phyloP scores from a whole-genome alignment of 2,113 vertebrate species.

The Verasper variegatus region DNA sequence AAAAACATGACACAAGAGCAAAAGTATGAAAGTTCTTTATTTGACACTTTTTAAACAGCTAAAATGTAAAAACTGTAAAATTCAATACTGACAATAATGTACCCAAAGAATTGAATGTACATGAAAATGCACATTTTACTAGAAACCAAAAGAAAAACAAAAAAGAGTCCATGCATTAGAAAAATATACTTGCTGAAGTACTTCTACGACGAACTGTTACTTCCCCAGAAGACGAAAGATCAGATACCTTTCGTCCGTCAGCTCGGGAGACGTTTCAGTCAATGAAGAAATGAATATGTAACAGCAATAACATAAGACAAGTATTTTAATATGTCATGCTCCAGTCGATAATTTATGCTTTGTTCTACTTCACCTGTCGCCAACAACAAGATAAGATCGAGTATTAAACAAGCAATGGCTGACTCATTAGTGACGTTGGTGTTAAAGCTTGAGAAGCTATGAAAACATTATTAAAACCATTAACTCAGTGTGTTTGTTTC shows the following conservation, averaged over 20 bases:
- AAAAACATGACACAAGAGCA: not conserved
- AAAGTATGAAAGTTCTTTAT: slow-evolving; percentile 42
- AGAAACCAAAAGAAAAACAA: not conserved
- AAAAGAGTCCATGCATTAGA: not conserved
- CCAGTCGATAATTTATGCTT: not conserved
- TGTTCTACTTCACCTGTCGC: not conserved
- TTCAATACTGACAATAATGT: slow-evolving; percentile 8
- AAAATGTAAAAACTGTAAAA: slow-evolving; percentile 19
- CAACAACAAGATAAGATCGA: not conserved
- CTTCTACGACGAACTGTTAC: too few species aligned
- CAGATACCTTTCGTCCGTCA: not conserved
- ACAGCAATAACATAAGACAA: not conserved
- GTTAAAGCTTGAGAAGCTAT: too few species aligned
- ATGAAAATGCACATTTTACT: not conserved
- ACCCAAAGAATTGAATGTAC: not conserved
- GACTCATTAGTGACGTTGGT: too few species aligned
- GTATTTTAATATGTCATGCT: not conserved
- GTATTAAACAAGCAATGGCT: too few species aligned
- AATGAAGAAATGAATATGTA: not conserved
- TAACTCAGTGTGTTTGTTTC: too few species aligned
- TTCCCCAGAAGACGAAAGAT: too few species aligned
- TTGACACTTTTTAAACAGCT: slow-evolving; percentile 22
- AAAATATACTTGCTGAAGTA: not conserved
- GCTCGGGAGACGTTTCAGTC: not conserved
- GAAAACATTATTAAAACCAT: too few species aligned